Evolutionary conservation across 53 echinoderm and acorn worm species (phyloP), one percentile per base, ranked within the genome.

Genomic region (Holothuria leucospilota): DNA sequence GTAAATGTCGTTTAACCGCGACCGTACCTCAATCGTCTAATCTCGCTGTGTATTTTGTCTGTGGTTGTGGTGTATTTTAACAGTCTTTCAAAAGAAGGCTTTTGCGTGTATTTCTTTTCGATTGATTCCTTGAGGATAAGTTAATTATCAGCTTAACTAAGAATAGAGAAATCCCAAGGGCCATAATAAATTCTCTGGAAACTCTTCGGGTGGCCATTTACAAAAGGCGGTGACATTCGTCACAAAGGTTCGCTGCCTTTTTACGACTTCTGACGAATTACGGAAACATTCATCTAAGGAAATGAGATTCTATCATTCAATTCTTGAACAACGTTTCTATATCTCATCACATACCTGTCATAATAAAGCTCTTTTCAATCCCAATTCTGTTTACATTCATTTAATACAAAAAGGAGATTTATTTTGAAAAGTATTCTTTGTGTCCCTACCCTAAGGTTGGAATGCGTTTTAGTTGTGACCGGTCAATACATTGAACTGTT

Each of bases 141-240:
- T 75, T 75, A 75, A 75, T 75, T 75, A 75, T 75, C 49, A 75
- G 51, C 75, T 75, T 75, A 75, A 20, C 75, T 75, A 21, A 75
- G 75, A 75, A 49, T 75, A 75, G 75, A 75, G 75, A 75, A 75
- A 27, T 75, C 75, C 51, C 75, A 75, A 49, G 75, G 75, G 49
- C 75, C 49, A 49, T 49, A 75, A 49, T 49, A 75, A 75, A 75
- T 75, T 75, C 75, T 49, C 52, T 75, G 75, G 52, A 75, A 75
- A 75, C 75, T n/a, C 51, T 51, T 75, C 75, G 75, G 75, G 75
- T 75, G 75, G 75, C 24, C 75, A 75, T 52, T 75, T 75, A 75
- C 75, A 75, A 75, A 51, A 25, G 51, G n/a, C 75, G 75, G 75
- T 51, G 52, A 75, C 49, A 27, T 52, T 49, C 52, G 75, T 75